A percentile compares a stretch with the other conserved stretches of the same genome.
phyloP scores from a whole-genome alignment of 1,140 invertebrate genomes.

The Zaprionus davidi region DNA sequence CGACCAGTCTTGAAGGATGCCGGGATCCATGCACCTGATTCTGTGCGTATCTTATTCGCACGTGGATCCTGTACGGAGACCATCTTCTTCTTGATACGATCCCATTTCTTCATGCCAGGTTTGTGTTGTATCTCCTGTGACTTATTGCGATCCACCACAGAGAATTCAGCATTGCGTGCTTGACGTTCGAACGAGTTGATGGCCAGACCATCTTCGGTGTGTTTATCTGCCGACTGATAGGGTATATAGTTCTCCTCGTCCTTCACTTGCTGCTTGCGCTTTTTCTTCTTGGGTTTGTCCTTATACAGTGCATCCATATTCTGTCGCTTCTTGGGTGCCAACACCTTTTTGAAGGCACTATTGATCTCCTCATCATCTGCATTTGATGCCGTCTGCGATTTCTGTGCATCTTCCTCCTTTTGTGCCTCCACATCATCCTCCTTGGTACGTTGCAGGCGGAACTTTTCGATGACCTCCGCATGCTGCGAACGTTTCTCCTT shows the following conservation, averaged over 20 bases:
- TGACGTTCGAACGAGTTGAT: slow-evolving; percentile 91
- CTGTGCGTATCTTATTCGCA: slow-evolving; percentile 94
- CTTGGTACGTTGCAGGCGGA: slow-evolving; percentile 78
- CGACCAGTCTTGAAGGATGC: slow-evolving; percentile 96
- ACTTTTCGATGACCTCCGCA: slow-evolving; percentile 86
- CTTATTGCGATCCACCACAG: slow-evolving; percentile 90
- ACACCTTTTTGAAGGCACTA: slow-evolving; percentile 85
- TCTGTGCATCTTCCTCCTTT: slow-evolving; percentile 50
- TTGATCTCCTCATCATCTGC: slow-evolving; percentile 72
- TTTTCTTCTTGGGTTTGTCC: slow-evolving; percentile 85
- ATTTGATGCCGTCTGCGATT: slow-evolving; percentile 25
- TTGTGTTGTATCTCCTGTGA: slow-evolving; percentile 87
- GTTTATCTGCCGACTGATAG: slow-evolving; percentile 93
- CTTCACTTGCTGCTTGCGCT: slow-evolving; percentile 85
- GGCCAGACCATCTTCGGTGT: slow-evolving; percentile 95
- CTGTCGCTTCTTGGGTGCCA: slow-evolving; percentile 87
- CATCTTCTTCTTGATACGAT: slow-evolving; percentile 96
- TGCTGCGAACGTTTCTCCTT: slow-evolving; percentile 89
- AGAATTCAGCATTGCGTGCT: slow-evolving; percentile 90
- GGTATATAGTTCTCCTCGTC: slow-evolving; percentile 94
- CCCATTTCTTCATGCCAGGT: slow-evolving; percentile 90
- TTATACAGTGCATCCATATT: slow-evolving; percentile 86
- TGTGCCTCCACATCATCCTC: slow-evolving; percentile 74
- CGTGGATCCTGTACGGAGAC: slow-evolving; percentile 89
- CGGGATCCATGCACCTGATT: slow-evolving; percentile 96